Conservation (phyloP, 1,140 invertebrate species). For the Antheraea pernyi region DNA sequence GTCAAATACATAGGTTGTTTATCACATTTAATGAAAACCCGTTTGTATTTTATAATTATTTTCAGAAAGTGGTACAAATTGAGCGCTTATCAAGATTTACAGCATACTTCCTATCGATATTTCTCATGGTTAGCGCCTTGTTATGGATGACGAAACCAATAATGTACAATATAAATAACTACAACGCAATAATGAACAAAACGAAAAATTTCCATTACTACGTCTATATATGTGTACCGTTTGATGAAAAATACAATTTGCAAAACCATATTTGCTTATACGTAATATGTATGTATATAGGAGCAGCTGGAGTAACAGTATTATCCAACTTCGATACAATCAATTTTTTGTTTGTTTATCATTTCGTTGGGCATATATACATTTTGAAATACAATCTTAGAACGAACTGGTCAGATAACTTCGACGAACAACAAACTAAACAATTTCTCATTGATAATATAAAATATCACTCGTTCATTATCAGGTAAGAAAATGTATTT, state of each 20-base stretch:
- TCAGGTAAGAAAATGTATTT: conserved; percentile 26
- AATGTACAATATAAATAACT: conserved; percentile 38
- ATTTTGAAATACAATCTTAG: conserved; percentile 39
- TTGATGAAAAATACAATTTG: conserved; percentile 43
- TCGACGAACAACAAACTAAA: conserved; percentile 29
- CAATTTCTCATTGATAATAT: conserved; percentile 32
- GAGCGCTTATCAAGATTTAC: conserved; percentile 35
- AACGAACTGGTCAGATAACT: conserved; percentile 24
- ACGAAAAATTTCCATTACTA: conserved; percentile 36
- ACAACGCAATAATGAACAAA: conserved; percentile 35
- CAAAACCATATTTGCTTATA: conserved; percentile 36
- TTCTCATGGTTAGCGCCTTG: conserved; percentile 30
- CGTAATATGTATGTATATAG: background rate
- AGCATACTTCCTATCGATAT: conserved; percentile 31
- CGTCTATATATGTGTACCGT: conserved; percentile 44
- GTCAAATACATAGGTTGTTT: no score
- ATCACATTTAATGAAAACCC: no score
- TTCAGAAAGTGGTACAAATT: conserved; percentile 36
- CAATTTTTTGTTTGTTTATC: conserved; percentile 39
- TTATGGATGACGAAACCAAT: conserved; percentile 35
- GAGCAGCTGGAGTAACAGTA: conserved; percentile 18
- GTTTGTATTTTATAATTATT: conserved; percentile 7
- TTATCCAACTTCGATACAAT: conserved; percentile 37
- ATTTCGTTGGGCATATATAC: conserved; percentile 48
- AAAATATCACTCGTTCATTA: conserved; percentile 47